Base-by-base conservation (phyloP, 2,113 vertebrate species). In the Melanostigma gelatinosum region DNA sequence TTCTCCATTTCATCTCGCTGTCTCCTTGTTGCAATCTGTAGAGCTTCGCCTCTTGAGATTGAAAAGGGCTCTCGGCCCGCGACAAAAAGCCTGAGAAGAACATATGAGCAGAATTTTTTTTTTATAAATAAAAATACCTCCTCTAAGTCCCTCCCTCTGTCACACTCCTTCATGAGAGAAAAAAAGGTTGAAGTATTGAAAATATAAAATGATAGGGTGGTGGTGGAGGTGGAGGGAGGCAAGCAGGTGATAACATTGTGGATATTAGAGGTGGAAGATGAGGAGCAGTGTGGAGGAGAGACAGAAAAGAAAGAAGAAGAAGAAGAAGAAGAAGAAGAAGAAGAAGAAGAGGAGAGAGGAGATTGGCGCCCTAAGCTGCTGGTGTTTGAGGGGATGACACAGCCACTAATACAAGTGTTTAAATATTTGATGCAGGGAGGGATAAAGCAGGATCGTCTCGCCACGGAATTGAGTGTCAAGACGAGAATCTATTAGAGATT, bases 331-430 rank as follows among this genome's bases (percentile, higher is more conserved):
- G 42, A 82, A 89, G 83, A 82, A 92, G 89, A 91, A 12, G 18
- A 60, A 90, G 91, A 90, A 18, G 29, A 32, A 38, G 42, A 82
- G 81, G 80, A 27, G 69, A 18, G 81, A 90, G 91, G 91, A 94
- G 94, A 95, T 95, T 92, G 89, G 92, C 86, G 92, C 90, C 92
- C 90, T 97, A 97, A 99, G 97, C 98, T 93, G 87, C 82, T 83
- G 95, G 95, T 96, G 91, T 93, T 90, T 94, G 97, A 97, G 95
- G 97, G 95, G 95, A 96, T 96, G 95, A 96, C 97, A 97, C 96
- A 93, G 95, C 96, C 97, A 95, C 97, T 99, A 98, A 99, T 99
- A 97, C 97, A 95, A 97, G 97, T 98, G 97, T 99, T 99, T 99
- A 99, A 95, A 99, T 99, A 99, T 99, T 99, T 99, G 97, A 99